Evolutionary conservation across 2,797 vertebrate species (phyloP).

Genomic region (Botia kubotai): DNA sequence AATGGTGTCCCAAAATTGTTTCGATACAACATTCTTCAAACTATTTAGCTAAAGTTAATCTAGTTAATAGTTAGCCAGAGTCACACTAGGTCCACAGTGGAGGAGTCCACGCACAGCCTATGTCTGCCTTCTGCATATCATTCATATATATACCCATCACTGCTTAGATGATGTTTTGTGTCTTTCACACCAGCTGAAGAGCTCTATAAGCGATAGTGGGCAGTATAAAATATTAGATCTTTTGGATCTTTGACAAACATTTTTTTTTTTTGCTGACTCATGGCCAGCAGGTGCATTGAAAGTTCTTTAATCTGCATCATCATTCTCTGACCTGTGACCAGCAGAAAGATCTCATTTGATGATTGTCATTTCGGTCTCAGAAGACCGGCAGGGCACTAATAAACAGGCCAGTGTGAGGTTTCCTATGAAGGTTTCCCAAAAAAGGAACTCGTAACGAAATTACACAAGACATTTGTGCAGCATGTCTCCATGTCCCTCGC

Average conservation of each 20-base stretch:
- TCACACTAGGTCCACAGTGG: constrained; percentile 20
- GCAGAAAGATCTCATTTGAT: constrained; percentile 3
- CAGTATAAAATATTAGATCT: constrained; percentile 21
- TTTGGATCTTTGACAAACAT: constrained; percentile 6
- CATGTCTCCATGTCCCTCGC: neutral
- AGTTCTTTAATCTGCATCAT: neutral
- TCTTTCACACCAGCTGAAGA: constrained; percentile 1
- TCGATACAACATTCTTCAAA: too few relatives aligned
- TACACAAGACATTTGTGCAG: neutral
- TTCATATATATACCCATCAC: neutral
- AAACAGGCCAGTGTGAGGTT: neutral
- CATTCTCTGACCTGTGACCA: too few relatives aligned
- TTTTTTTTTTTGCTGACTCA: constrained; percentile 4
- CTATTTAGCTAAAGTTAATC: too few relatives aligned
- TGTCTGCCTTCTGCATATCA: neutral
- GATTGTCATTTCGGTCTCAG: neutral
- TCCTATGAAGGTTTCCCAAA: neutral
- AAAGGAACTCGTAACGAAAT: neutral
- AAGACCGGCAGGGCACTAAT: neutral
- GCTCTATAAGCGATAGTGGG: neutral
- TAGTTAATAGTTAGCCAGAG: too few relatives aligned
- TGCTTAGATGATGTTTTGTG: neutral
- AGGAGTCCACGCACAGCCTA: neutral
- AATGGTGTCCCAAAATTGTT: too few relatives aligned
- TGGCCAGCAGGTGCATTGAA: constrained; percentile 47